These are phyloP conservation scores for Actinia equina DNA, from an alignment of 64 coral and sea anemone genomes.

Conservation along the genomic window DNA sequence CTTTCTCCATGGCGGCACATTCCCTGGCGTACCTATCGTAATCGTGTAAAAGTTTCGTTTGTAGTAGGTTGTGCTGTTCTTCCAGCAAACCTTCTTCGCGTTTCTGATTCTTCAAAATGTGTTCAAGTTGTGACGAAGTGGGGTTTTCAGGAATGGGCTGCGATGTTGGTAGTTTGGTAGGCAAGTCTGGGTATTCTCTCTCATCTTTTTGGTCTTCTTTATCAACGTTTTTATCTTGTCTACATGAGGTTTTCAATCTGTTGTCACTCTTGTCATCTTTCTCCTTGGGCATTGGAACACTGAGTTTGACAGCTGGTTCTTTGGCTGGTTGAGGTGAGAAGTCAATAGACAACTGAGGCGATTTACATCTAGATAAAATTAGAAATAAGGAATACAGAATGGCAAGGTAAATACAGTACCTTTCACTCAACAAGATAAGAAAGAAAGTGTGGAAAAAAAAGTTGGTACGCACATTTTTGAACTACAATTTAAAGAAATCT, in stretches of 20 bases:
- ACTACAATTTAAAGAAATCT: too few relatives aligned
- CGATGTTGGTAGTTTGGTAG: background rate
- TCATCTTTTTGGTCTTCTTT: background rate
- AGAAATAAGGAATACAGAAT: background rate
- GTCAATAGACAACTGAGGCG: conserved; percentile 53
- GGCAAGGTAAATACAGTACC: background rate
- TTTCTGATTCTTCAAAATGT: conserved; percentile 65
- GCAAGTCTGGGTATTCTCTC: background rate
- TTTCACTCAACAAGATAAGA: too few relatives aligned
- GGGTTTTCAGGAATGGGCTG: conserved; percentile 25
- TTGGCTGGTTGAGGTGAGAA: conserved; percentile 46
- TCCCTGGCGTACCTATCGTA: conserved; percentile 68
- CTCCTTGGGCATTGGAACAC: conserved; percentile 17
- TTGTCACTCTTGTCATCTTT: conserved; percentile 14
- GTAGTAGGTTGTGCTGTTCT: conserved; percentile 75
- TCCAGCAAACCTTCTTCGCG: conserved; percentile 60
- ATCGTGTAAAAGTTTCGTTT: conserved; percentile 68
- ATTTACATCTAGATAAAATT: conserved; percentile 18
- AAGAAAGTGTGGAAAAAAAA: too few relatives aligned
- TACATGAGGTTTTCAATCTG: conserved; percentile 2
- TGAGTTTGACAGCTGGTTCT: conserved; percentile 51
- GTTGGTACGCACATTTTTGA: too few relatives aligned
- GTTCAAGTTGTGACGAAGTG: conserved; percentile 27
- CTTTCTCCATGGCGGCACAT: conserved; percentile 22
- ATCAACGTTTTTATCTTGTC: background rate